phyloP scores from a whole-genome alignment of 2,888 invertebrate species.

The Stratiomys singularior region DNA sequence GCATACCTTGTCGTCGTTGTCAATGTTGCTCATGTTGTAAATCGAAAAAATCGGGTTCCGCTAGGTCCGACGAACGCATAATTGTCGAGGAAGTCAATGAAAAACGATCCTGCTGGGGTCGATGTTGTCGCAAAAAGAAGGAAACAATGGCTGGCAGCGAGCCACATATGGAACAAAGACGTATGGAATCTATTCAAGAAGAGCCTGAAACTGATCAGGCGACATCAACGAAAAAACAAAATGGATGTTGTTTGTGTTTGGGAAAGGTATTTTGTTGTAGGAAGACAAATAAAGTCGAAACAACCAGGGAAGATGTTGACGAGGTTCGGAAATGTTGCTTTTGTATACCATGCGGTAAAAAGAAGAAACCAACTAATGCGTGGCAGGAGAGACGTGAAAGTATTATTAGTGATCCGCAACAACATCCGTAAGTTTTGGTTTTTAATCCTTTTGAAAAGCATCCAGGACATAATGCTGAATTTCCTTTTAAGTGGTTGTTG shows the following conservation, averaged over 20 bases:
- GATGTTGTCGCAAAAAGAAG: conserved; percentile 65
- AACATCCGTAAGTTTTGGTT: conserved; percentile 55
- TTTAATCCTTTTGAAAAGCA: conserved; percentile 20
- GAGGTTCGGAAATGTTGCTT: conserved; percentile 63
- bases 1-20: conserved; percentile 64
- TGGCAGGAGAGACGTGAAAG: conserved; percentile 69
- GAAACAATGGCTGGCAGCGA: conserved; percentile 65
- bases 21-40: conserved; percentile 54
- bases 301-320: conserved; percentile 57
- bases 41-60: conserved; percentile 55
- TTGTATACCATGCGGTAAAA: conserved; percentile 63
- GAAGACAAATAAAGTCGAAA: conserved; percentile 64
- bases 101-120: conserved; percentile 62
- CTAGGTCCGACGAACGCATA: conserved; percentile 56
- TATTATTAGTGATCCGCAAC: conserved; percentile 67
- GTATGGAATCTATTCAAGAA: conserved; percentile 55
- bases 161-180: conserved; percentile 48
- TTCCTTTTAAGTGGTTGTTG: conserved; percentile 60
- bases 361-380: conserved; percentile 58
- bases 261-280: conserved; percentile 64
- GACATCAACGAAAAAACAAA: conserved; percentile 54
- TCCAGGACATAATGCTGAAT: neutral
- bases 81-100: conserved; percentile 61
- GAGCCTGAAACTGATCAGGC: conserved; percentile 51
- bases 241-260: conserved; percentile 62